Evolutionary conservation across 2,888 invertebrate species (phyloP).

Genomic region (Caenorhabditis afra): DNA sequence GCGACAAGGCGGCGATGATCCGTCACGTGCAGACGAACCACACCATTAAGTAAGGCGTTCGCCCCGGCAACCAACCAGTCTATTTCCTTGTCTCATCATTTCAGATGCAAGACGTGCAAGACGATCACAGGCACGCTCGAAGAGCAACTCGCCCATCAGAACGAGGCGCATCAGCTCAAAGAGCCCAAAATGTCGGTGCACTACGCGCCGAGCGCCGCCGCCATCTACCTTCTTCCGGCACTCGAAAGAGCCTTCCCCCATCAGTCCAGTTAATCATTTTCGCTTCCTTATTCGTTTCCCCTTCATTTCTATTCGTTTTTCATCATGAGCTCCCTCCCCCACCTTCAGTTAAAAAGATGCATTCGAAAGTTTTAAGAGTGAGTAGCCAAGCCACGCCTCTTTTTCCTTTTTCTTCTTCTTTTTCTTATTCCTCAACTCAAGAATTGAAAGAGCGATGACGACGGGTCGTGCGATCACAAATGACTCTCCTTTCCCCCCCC

Average conservation of each 20-base stretch:
- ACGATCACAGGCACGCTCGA: slow-evolving; percentile 41
- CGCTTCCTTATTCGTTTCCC: background rate
- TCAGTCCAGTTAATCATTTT: slow-evolving; percentile 1
- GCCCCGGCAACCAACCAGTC: too few species aligned
- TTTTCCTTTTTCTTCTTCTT: too few species aligned
- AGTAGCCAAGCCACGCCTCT: too few species aligned
- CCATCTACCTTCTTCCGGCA: slow-evolving; percentile 52
- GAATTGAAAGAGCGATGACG: too few species aligned
- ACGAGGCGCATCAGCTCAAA: slow-evolving; percentile 31
- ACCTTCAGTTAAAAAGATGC: slow-evolving; percentile 9
- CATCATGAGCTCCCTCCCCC: background rate
- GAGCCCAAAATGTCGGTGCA: slow-evolving; percentile 61
- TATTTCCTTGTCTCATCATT: slow-evolving; percentile 18
- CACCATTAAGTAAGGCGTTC: slow-evolving; percentile 42
- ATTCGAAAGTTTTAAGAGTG: too few species aligned
- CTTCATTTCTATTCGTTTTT: background rate
- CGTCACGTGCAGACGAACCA: slow-evolving; percentile 55
- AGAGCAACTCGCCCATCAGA: slow-evolving; percentile 53
- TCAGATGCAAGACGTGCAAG: slow-evolving; percentile 66
- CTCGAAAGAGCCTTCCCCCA: slow-evolving; percentile 57
- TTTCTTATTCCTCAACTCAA: too few species aligned
- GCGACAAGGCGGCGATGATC: slow-evolving; percentile 43
- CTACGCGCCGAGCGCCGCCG: slow-evolving; percentile 64
- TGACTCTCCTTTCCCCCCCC: too few species aligned
- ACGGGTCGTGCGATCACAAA: too few species aligned